Percentiles rank a stretch among this genome's conserved stretches.
phyloP scores from a whole-genome alignment of 2,888 invertebrate species.

The Drosophila kuntzei region DNA sequence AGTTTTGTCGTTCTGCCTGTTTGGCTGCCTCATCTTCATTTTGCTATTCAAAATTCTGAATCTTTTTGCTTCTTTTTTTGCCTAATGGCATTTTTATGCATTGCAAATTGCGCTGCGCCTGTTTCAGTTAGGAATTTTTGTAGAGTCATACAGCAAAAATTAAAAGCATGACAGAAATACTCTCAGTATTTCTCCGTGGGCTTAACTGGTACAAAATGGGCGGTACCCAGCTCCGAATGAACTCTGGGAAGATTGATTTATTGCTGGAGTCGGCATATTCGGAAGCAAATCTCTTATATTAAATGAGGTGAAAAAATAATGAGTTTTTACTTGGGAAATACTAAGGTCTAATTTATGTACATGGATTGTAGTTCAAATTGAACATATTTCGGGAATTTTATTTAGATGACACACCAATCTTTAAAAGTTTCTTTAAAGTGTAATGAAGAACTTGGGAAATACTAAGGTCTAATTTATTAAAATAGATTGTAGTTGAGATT shows the following conservation, averaged over 20 bases:
- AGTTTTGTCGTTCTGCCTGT: constrained; percentile 14
- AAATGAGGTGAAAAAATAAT: constrained; percentile 1
- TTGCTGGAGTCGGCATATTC: constrained; percentile 1
- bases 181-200: constrained; percentile 7
- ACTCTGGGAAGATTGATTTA: constrained; percentile 25
- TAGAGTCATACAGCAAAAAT: constrained; percentile 34
- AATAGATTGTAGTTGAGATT: too few relatives aligned
- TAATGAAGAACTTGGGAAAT: too few relatives aligned
- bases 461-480: too few relatives aligned
- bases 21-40: constrained; percentile 40
- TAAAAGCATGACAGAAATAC: constrained; percentile 30
- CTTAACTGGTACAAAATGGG: constrained; percentile 46
- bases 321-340: background rate
- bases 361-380: background rate
- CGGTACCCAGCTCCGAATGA: constrained; percentile 22
- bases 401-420: background rate
- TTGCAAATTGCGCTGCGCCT: constrained; percentile 50
- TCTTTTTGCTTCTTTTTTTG: constrained; percentile 38
- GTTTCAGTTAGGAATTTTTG: constrained; percentile 48
- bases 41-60: constrained; percentile 39
- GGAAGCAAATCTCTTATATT: constrained; percentile 1
- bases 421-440: background rate
- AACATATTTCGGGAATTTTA: background rate
- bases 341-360: background rate
- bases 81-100: constrained; percentile 63